phyloP scores from a whole-genome alignment of 2,888 invertebrate species.

The Pyrrhosoma nymphula region DNA sequence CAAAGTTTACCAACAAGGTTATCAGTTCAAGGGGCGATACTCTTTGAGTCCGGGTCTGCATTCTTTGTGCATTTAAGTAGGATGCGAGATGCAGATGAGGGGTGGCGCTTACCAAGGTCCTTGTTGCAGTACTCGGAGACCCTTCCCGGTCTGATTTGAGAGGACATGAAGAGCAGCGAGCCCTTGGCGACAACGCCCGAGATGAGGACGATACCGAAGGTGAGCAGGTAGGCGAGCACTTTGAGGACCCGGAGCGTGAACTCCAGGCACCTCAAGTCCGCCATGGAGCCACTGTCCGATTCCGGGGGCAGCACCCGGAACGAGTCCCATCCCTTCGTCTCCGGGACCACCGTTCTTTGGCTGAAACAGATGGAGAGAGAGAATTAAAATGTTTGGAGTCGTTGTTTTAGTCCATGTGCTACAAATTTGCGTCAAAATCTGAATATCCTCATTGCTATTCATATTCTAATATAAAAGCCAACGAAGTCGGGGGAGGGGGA shows the following conservation, averaged over 20 bases:
- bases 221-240: conserved; percentile 84
- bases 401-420: not conserved
- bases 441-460: too few relatives aligned
- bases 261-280: conserved; percentile 81
- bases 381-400: too few relatives aligned
- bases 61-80: too few relatives aligned
- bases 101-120: conserved; percentile 76
- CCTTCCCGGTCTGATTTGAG: conserved; percentile 82
- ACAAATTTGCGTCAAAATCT: not conserved
- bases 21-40: too few relatives aligned
- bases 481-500: too few relatives aligned
- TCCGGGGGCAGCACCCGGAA: conserved; percentile 87
- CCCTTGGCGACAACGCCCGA: conserved; percentile 87
- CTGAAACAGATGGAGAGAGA: conserved; percentile 75
- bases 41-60: too few relatives aligned
- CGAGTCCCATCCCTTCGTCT: conserved; percentile 86
- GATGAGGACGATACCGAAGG: conserved; percentile 84
- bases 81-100: too few relatives aligned
- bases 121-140: conserved; percentile 83
- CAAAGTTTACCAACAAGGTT: too few relatives aligned
- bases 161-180: conserved; percentile 86
- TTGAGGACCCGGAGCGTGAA: conserved; percentile 83
- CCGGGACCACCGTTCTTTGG: conserved; percentile 77
- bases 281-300: conserved; percentile 85
- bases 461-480: too few relatives aligned